phyloP scores from a whole-genome alignment of 2,888 invertebrate genomes.

The Panzeria rudis region DNA sequence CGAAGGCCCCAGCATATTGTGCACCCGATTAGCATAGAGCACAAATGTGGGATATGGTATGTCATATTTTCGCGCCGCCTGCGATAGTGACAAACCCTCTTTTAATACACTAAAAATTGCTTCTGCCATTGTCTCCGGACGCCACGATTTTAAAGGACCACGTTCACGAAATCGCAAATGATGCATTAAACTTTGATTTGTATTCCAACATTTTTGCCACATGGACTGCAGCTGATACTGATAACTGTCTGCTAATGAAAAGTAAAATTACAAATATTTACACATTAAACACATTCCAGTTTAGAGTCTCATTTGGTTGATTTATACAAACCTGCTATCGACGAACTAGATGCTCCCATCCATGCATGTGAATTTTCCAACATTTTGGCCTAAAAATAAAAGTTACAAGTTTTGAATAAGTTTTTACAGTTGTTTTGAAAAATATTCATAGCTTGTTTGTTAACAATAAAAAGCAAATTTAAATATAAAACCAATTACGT shows the following conservation, averaged over 20 bases:
- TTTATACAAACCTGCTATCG: constrained; percentile 90
- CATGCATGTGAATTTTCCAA: constrained; percentile 96
- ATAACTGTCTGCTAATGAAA: constrained; percentile 90
- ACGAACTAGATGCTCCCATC: constrained; percentile 92
- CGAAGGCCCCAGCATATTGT: constrained; percentile 96
- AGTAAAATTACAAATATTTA: constrained; percentile 20
- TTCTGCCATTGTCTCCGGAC: constrained; percentile 97
- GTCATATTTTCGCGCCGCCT: constrained; percentile 96
- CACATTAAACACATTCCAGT: constrained; percentile 9
- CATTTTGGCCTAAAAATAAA: constrained; percentile 92
- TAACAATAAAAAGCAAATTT: constrained; percentile 18
- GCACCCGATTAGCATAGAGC: constrained; percentile 95
- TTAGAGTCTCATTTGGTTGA: not conserved
- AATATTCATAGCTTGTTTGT: not conserved
- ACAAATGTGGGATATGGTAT: constrained; percentile 98
- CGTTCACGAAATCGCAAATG: constrained; percentile 95
- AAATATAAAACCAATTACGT: constrained; percentile 39
- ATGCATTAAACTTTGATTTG: constrained; percentile 95
- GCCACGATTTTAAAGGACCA: constrained; percentile 96
- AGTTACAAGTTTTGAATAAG: constrained; percentile 9
- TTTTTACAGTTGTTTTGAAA: not conserved
- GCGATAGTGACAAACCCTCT: constrained; percentile 94
- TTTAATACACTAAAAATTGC: constrained; percentile 96
- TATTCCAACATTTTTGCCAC: constrained; percentile 98
- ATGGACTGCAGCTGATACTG: constrained; percentile 97